These are phyloP conservation scores for Tinea pellionella DNA, from an alignment of 2,888 invertebrate genomes.

Conservation along the genomic window DNA sequence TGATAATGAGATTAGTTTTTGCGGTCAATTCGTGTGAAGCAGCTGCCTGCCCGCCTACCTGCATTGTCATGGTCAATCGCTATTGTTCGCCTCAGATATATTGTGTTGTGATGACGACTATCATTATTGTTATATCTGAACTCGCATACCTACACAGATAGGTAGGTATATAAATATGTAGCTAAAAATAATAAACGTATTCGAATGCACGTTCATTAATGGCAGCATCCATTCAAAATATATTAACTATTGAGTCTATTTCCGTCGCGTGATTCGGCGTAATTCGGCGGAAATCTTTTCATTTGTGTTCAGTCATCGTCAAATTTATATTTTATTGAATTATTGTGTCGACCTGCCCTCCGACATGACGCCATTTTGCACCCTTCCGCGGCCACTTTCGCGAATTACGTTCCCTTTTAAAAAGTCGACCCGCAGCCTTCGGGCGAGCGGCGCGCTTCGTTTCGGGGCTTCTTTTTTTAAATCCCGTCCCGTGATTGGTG, in stretches of 20 bases:
- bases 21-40: not conserved
- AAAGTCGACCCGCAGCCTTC: not conserved
- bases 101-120: not conserved
- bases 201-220: not conserved
- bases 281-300: not conserved
- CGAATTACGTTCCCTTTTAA: not conserved
- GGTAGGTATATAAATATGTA: no score
- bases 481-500: constrained; percentile 45
- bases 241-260: not conserved
- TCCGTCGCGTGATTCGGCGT: not conserved
- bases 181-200: no score
- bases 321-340: not conserved
- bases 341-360: not conserved
- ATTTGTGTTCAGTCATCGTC: not conserved
- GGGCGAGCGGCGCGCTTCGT: constrained; percentile 35
- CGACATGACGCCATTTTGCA: not conserved
- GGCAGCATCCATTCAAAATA: not conserved
- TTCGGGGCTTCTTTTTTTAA: constrained; percentile 51
- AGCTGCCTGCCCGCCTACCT: not conserved
- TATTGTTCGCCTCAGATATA: not conserved
- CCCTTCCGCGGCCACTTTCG: not conserved
- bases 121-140: no score
- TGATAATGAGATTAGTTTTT: not conserved
- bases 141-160: no score
- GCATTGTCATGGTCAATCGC: not conserved